phyloP scores from a whole-genome alignment of 2,797 vertebrate species.

The Anniella stebbinsi region DNA sequence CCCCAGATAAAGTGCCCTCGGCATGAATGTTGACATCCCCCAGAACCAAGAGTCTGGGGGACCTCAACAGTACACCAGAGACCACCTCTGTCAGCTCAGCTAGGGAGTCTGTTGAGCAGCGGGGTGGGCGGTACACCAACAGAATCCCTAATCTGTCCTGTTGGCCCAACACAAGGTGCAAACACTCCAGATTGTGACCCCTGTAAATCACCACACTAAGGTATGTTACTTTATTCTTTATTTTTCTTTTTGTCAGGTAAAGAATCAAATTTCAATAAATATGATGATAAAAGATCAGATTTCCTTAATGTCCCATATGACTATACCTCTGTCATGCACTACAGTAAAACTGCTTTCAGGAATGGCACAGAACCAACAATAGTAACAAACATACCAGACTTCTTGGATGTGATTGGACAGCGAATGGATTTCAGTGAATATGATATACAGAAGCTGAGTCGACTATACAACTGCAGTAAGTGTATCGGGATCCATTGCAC shows the following conservation, averaged over 20 bases:
- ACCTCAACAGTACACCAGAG: too few relatives aligned
- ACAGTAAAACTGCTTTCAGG: slow-evolving; percentile 89
- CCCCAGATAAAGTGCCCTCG: too few relatives aligned
- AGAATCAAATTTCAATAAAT: slow-evolving; percentile 88
- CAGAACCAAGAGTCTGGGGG: too few relatives aligned
- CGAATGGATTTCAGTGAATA: slow-evolving; percentile 94
- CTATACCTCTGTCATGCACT: slow-evolving; percentile 96
- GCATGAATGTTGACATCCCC: too few relatives aligned
- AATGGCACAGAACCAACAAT: slow-evolving; percentile 89
- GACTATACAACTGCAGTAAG: slow-evolving; percentile 93
- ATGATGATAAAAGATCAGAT: slow-evolving; percentile 85
- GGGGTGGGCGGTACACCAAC: too few relatives aligned
- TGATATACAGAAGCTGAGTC: slow-evolving; percentile 89
- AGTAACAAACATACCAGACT: slow-evolving; percentile 88
- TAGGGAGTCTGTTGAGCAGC: too few relatives aligned
- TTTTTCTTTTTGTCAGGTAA: slow-evolving; percentile 75
- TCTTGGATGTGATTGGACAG: slow-evolving; percentile 92
- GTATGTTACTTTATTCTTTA: neutral
- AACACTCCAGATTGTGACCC: too few relatives aligned
- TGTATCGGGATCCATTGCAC: slow-evolving; percentile 31
- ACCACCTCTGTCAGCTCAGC: too few relatives aligned
- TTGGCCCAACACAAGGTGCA: too few relatives aligned
- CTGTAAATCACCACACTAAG: neutral
- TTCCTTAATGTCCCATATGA: slow-evolving; percentile 92
- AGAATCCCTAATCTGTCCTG: too few relatives aligned